phyloP scores from a whole-genome alignment of 2,797 vertebrate species.

The Mico argentatus region DNA sequence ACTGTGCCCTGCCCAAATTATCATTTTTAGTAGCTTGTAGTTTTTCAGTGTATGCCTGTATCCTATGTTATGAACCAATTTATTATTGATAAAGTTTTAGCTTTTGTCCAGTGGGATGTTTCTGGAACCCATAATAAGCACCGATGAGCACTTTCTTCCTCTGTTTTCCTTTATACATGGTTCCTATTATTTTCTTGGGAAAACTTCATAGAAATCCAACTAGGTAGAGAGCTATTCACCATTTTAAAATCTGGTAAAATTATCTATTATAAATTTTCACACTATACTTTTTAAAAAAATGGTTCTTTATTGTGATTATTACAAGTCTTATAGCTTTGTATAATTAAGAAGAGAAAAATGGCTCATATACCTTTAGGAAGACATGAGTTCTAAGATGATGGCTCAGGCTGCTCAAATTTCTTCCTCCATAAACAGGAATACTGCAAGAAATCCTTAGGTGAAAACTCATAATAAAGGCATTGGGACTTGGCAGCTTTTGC shows the following conservation, averaged over 20 bases:
- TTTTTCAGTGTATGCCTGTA: neutral
- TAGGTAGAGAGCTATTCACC: neutral
- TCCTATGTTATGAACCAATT: neutral
- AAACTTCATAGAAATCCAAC: neutral
- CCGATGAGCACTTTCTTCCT: neutral
- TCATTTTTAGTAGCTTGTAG: neutral
- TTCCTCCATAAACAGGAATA: neutral
- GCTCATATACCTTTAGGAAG: neutral
- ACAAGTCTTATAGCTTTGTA: neutral
- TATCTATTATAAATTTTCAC: neutral
- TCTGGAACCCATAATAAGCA: neutral
- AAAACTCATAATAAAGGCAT: conserved; percentile 6
- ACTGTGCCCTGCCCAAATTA: neutral
- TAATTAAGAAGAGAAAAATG: neutral
- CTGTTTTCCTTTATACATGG: neutral
- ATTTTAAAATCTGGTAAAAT: conserved; percentile 14
- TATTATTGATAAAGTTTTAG: neutral
- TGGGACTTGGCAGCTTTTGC: conserved; percentile 1
- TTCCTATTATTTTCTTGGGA: conserved; percentile 2
- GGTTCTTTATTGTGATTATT: neutral
- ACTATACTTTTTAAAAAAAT: neutral
- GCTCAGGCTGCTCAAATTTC: neutral
- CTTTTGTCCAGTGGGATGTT: neutral
- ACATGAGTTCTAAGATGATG: neutral
- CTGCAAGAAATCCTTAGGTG: neutral